A percentile compares a stretch with the other conserved stretches of the same genome.
phyloP scores from a whole-genome alignment of 2,888 invertebrate genomes.

The Lepeophtheirus nordmannii region DNA sequence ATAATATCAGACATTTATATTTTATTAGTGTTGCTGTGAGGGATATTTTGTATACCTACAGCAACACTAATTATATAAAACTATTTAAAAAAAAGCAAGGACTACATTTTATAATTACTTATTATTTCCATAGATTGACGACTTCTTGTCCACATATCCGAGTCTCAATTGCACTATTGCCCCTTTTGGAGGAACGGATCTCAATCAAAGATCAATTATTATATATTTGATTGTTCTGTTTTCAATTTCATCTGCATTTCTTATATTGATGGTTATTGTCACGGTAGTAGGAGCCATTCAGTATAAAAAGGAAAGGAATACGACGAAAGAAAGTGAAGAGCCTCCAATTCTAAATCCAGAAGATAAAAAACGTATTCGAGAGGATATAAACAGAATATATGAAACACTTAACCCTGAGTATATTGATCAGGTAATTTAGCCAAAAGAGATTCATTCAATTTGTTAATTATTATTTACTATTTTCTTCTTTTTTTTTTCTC shows the following conservation, averaged over 20 bases:
- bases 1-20: too few species aligned
- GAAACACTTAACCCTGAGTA: neutral
- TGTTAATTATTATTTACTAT: neutral
- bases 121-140: neutral
- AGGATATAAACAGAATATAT: neutral
- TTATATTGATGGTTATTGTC: neutral
- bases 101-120: neutral
- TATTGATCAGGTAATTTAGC: neutral
- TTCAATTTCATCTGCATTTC: neutral
- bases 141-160: neutral
- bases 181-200: neutral
- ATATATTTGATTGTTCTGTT: neutral
- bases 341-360: neutral
- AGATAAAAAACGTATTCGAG: neutral
- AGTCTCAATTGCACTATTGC: neutral
- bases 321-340: neutral
- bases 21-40: too few species aligned
- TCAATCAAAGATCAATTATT: neutral
- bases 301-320: neutral
- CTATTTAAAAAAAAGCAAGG: too few species aligned
- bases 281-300: neutral
- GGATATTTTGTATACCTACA: too few species aligned
- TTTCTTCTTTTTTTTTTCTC: neutral
- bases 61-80: too few species aligned
- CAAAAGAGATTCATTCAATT: neutral